Base-by-base conservation (phyloP, 2,888 invertebrate genomes). In the Amphipyra tragopoginis region DNA sequence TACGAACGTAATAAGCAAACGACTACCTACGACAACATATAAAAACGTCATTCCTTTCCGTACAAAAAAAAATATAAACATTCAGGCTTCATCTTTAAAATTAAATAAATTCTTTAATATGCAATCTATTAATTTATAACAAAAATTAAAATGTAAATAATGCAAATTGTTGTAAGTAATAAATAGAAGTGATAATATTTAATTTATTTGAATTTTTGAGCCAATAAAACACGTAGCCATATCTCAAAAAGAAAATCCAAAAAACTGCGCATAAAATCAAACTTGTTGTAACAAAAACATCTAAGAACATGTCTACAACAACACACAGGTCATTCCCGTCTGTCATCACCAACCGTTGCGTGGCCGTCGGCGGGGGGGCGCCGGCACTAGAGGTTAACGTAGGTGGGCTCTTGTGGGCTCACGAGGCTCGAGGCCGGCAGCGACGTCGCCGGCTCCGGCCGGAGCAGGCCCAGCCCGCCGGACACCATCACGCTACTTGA, bases 331-430 rank as follows among this genome's bases (percentile, higher is more conserved):
- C 71, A 75, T 76, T 76, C 71, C 58, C 69, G 66, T 68, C 74
- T 72, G 76, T 76, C 57, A 60, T 77, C 83, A 93, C 93, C 92
- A 91, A 93, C 93, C 93, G 92, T 92, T 80, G 82, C 75, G 74
- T 79, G 74, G 78, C 82, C 81, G 73, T 85, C 90, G 92, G 91
- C 92, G 92, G 90, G 90, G 88, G 85, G 82, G 83, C 90, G 92
- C 93, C 93, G 92, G 94, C 96, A 96, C 97, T 97, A 97, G 96
- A 98, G 98, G 96, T 98, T 98, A 94, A 98, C 98, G 96, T 98
- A 98, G 85, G 98, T 98, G 82, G 98, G 98, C 95, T 98, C 98
- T 95, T 98, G 98, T 72, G 97, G 97, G 79, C 96, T 95, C 67
- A 92, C 91, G 75, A 93, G 88, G 72, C 90, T 87, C 44, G 89